These are phyloP conservation scores for Ochropacha duplaris DNA, from an alignment of 2,888 invertebrate species.

Conservation along the genomic window DNA sequence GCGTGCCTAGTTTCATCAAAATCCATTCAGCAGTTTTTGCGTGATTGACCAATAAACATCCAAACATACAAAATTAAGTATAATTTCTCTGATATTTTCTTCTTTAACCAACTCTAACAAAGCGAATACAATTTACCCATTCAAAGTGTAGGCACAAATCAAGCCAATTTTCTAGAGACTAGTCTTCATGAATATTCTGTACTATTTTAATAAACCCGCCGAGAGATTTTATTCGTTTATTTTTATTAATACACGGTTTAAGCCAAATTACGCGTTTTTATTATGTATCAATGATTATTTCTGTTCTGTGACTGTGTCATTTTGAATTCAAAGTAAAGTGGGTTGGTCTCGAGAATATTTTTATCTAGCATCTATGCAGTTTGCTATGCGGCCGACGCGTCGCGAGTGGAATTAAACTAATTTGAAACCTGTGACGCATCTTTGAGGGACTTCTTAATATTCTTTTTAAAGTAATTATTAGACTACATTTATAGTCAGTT, in stretches of 20 bases:
- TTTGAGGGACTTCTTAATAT: not conserved
- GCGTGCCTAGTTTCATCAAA: no score
- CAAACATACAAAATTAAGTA: no score
- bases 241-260: constrained; percentile 8
- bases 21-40: no score
- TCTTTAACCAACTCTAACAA: no score
- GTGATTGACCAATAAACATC: no score
- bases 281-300: constrained; percentile 15
- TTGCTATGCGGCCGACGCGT: not conserved
- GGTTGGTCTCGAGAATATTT: not conserved
- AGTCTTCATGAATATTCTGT: not conserved
- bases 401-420: not conserved
- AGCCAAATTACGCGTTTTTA: constrained; percentile 10
- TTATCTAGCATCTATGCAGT: not conserved
- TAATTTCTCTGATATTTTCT: no score
- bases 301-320: not conserved
- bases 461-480: not conserved
- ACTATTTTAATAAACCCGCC: not conserved
- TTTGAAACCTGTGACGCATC: not conserved
- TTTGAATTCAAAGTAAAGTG: not conserved
- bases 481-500: no score
- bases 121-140: no score
- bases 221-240: constrained; percentile 3
- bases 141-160: not conserved
- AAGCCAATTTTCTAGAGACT: not conserved